Evolutionary conservation across 1,140 invertebrate genomes (phyloP), one percentile per base, ranked within the genome.

Genomic region (Eurytemora carolleeae): DNA sequence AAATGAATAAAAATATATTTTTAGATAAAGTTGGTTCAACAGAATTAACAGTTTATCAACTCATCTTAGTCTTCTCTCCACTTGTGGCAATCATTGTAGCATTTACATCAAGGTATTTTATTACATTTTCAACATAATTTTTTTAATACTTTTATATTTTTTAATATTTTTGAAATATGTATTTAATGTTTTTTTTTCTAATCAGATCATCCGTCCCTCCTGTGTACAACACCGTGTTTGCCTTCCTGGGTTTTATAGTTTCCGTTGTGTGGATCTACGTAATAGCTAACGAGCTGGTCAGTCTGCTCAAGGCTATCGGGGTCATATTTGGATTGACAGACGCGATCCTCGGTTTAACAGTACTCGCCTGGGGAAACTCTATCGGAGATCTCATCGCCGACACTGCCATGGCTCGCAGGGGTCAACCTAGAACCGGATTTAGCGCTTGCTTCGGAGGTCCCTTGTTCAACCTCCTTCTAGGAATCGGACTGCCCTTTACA

Each of bases 331-430:
- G 76, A 63, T 75, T 82, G 57, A 80, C 78, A 65, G 75, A 80
- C 67, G 75, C 78, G 53, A 80, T 82, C 69, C 71, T 84, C 16
- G 82, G 83, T 24, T 73, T 85, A 53, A 83, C 81, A 17, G 72
- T 84, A 24, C 73, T 85, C 18, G 81, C 83, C 0, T 83, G 81
- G 81, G 80, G 80, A 24, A 85, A 85, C 69, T 80, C 78, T 69
- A 72, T 84, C 58, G 79, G 80, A 65, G 82, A 84, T 76, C 72
- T 82, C 19, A 77, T 84, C 65, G 76, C 82, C 2, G 80, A 84
- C 66, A 69, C 79, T 1, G 69, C 78, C 18, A 77, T 83, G 67
- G 80, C 83, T 1, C 72, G 73, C 59, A 76, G 76, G 67, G 82
- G 81, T 2, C 80, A 76, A 69, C 77, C 82, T 0, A 71, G 79